Evolutionary conservation across 2,797 vertebrate genomes (phyloP), one percentile per base, ranked within the genome.

Genomic region (Urosaurus nigricauda): DNA sequence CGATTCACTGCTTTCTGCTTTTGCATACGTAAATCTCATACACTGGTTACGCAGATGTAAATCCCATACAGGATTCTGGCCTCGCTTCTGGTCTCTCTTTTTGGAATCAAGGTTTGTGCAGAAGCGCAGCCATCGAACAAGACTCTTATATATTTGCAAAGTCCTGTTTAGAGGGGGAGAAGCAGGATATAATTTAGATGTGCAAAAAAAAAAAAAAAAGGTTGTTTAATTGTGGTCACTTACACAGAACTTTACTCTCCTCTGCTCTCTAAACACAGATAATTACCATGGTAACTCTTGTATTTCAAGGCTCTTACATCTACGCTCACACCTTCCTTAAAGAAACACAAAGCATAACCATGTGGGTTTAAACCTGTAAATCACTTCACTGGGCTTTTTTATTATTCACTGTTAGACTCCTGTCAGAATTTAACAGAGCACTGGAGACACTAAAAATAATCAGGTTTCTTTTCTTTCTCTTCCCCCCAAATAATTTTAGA

Each of bases 201-300:
- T 86, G 56, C 88, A 93, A 95, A 96, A 95, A 95, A 94, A 95
- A 87, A 93, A 95, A 96, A 95, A 95, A 94, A 95, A 87, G 93
- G 91, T 92, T 96, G 95, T 91, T 96, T 96, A 95, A 95, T 92
- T 96, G 93, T 95, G 90, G 90, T 94, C 94, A 92, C 94, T 96
- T 94, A 93, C 93, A 89, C 77, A 93, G 97, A 96, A 96, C 96
- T 97, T 97, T 96, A 96, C 96, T 97, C 95, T 92, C 90, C 90
- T 91, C 13, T 35, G 43, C 95, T 97, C 95, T 97, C 95, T 96
- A 97, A 97, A 97, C 96, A 97, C 93, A 97, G 97, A 97, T 97
- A 97, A 97, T 97, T 94, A 53, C 96, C 95, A 97, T 97, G 95
- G 96, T 86, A 97, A 97, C 97, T 93, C 68, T 95, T 93, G 93